phyloP scores from a whole-genome alignment of 2,113 vertebrate genomes.

The Ellobius talpinus region DNA sequence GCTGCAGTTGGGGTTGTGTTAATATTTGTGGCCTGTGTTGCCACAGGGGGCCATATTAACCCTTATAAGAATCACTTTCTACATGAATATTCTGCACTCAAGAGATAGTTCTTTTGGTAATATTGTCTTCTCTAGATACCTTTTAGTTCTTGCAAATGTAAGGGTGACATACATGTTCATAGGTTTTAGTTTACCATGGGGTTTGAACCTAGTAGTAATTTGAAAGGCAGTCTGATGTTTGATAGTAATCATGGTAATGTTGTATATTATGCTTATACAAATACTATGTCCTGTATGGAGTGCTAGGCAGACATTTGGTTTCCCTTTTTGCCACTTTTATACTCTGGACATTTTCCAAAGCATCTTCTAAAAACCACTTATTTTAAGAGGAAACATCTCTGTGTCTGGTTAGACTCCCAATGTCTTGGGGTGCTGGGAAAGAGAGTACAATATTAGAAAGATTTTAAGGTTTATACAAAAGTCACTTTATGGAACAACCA shows the following conservation, averaged over 20 bases:
- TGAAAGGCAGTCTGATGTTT: neutral
- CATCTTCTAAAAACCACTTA: neutral
- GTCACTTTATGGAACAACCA: neutral
- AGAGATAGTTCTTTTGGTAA: neutral
- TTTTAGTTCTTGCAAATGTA: neutral
- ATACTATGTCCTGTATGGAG: neutral
- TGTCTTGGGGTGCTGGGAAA: neutral
- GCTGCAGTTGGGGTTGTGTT: too few relatives aligned
- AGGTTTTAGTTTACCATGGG: neutral
- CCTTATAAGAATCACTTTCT: neutral
- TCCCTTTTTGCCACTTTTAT: conserved; percentile 33
- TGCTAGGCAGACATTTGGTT: neutral
- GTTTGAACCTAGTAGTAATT: neutral
- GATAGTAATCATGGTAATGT: neutral
- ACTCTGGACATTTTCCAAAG: neutral
- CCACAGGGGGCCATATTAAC: too few relatives aligned
- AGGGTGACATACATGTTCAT: neutral
- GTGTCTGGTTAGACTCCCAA: neutral
- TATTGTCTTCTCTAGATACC: neutral
- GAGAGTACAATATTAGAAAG: neutral
- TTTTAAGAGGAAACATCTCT: neutral
- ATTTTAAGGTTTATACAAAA: neutral
- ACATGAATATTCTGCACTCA: neutral
- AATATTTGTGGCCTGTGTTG: too few relatives aligned
- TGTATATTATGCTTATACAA: neutral